Conservation (phyloP, 2,113 vertebrate genomes). For the Actenoides hombroni region DNA sequence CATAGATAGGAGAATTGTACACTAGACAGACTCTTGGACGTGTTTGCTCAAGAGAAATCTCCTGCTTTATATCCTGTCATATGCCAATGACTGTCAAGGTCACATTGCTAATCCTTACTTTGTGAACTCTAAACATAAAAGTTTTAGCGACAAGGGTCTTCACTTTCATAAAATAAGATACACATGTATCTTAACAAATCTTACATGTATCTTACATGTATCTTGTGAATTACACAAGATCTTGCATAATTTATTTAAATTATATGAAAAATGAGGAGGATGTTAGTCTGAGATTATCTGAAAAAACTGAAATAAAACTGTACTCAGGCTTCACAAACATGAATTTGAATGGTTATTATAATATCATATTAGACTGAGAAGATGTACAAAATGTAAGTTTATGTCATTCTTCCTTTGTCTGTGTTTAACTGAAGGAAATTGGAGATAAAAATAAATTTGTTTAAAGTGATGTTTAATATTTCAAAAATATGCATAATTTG, state of each 20-base stretch:
- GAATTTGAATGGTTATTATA: neutral
- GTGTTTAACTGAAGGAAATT: neutral
- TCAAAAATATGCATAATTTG: neutral
- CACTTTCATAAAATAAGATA: neutral
- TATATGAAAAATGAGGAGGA: neutral
- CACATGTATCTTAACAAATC: neutral
- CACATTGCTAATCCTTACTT: neutral
- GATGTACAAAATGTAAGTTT: neutral
- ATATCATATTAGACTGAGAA: neutral
- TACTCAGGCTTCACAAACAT: neutral
- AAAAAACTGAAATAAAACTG: neutral
- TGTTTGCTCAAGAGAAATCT: neutral
- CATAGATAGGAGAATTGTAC: neutral
- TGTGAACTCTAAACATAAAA: neutral
- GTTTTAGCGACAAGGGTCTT: neutral
- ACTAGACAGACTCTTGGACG: neutral
- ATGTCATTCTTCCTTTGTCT: neutral
- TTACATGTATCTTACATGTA: too few relatives aligned
- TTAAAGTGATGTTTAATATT: neutral
- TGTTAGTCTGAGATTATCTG: neutral
- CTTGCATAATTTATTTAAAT: neutral
- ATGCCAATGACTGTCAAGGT: neutral
- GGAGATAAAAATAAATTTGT: neutral
- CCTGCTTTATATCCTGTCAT: constrained; percentile 2
- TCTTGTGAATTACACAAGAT: neutral